Conservation (phyloP, 2,113 vertebrate species). For the Anser cygnoides region DNA sequence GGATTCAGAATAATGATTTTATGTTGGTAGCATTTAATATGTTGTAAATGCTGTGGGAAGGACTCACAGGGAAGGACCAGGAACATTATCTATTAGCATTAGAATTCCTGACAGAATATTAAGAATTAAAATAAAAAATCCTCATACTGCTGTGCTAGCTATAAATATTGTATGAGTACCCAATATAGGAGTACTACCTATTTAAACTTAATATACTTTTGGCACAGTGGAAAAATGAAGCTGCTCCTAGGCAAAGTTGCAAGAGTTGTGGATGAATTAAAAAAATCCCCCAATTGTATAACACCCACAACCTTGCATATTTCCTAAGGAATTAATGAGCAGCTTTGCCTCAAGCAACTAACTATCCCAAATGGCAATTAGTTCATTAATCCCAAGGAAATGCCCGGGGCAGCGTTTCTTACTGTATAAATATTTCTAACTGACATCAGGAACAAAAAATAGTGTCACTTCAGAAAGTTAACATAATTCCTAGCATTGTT, state of each 20-base stretch:
- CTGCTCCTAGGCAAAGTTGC: background rate
- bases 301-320: background rate
- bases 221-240: background rate
- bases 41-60: background rate
- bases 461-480: background rate
- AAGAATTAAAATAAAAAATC: background rate
- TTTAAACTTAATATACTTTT: background rate
- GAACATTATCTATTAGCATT: background rate
- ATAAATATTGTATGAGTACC: background rate
- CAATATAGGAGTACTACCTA: background rate
- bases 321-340: background rate
- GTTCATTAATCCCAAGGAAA: conserved; percentile 21
- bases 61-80: background rate
- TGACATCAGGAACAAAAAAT: background rate
- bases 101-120: background rate
- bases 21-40: background rate
- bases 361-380: background rate
- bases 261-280: background rate
- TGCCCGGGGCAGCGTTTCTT: background rate
- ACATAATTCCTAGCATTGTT: background rate
- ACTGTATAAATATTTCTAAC: background rate
- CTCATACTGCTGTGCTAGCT: background rate
- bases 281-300: background rate
- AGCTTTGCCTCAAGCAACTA: background rate
- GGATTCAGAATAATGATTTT: background rate